Evolutionary conservation across 2,113 vertebrate species (phyloP), one percentile per base, ranked within the genome.

Genomic region (Psilopsiagon aymara): DNA sequence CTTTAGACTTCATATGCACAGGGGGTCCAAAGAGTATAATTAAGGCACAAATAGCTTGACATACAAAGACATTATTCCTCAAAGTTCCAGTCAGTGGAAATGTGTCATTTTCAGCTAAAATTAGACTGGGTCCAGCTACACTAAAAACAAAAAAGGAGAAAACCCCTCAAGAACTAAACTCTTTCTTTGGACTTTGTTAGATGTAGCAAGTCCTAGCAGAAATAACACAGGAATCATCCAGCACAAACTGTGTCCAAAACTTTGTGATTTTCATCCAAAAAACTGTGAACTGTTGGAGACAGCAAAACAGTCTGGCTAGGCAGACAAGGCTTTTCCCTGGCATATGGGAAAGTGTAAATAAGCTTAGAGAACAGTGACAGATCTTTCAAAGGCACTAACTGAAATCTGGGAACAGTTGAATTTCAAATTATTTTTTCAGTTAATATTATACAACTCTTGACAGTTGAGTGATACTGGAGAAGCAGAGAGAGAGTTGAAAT

Each of bases 71-170:
- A 0, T 85, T 86, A 91, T 94, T 91, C 47, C 62, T 94, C 44
- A 84, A 79, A 90, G 75, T 82, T 92, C 66, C 53, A 87, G 92
- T 77, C 37, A 92, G 66, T 85, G 91, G 63, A 91, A 94, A 82
- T 91, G 89, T 18, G 63, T 92, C 35, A 84, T 95, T 95, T 96
- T 80, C 62, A 68, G 82, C 84, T 96, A 96, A 96, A 95, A 92
- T 97, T 95, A 96, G 82, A 46, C 71, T 83, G 93, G 41, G 59
- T 90, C 16, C 75, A 88, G 53, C 35, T 92, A 67, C 33, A 44
- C 24, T 51, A 44, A 29, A 31, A 14, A 1, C 57, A 57, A 81
- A 74, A 39, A 49, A 33, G 31, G 14, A 1, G 49, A 67, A 85
- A 74, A 3, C 33, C 37, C 20, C n/a, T 59, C 17, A 90, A 91